Evolutionary conservation across 2,113 vertebrate genomes (phyloP).

Genomic region (Tachycineta bicolor): DNA sequence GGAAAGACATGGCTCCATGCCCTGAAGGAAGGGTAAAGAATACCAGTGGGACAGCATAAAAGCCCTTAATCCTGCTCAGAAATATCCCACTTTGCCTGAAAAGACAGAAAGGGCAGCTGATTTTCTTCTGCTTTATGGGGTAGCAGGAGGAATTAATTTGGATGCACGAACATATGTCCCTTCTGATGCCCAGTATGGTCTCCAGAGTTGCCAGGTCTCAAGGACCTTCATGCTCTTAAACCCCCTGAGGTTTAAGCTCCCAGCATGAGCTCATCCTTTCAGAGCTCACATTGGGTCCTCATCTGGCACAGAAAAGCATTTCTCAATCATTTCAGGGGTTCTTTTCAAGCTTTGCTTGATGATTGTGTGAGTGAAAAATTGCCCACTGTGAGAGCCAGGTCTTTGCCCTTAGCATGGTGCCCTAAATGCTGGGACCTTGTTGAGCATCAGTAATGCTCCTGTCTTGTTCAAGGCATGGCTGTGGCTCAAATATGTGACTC

Average conservation of each 20-base stretch:
- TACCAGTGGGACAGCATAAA: background rate
- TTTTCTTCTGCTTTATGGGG: background rate
- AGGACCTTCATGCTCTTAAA: background rate
- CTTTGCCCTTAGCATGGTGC: background rate
- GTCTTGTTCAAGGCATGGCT: background rate
- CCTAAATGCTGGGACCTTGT: background rate
- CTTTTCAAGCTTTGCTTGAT: background rate
- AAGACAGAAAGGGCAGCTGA: background rate
- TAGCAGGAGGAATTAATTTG: background rate
- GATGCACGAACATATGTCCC: background rate
- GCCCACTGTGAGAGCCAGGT: rapidly evolving
- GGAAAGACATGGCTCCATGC: background rate
- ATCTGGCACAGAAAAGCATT: background rate
- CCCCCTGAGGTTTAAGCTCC: background rate
- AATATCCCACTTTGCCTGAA: background rate
- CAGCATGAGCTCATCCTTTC: background rate
- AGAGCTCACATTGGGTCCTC: background rate
- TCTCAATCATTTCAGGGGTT: background rate
- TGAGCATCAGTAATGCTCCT: background rate
- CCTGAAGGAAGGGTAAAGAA: background rate
- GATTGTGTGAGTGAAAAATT: background rate
- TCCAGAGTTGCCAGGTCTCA: rapidly evolving
- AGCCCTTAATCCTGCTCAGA: background rate
- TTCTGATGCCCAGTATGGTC: background rate
- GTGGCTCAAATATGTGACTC: background rate